Percentiles rank a stretch among this genome's conserved stretches.
These are phyloP conservation scores for Tinea pellionella DNA, from an alignment of 2,888 invertebrate genomes.

Conservation along the genomic window DNA sequence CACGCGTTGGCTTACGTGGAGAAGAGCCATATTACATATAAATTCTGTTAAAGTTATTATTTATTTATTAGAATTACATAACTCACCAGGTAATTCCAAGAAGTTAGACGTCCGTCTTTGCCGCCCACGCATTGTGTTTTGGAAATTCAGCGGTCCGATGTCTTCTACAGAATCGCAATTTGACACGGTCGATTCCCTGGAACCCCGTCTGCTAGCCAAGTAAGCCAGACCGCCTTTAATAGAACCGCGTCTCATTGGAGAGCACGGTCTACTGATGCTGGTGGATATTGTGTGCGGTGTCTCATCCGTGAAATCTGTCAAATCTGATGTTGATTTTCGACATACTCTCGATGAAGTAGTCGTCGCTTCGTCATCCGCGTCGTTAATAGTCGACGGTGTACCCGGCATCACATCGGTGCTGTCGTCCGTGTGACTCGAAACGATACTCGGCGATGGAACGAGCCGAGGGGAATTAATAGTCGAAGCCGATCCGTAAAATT, in stretches of 20 bases:
- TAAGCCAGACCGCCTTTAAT: slow-evolving; percentile 80
- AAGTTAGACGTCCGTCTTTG: slow-evolving; percentile 89
- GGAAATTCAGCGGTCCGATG: slow-evolving; percentile 83
- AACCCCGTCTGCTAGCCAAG: slow-evolving; percentile 87
- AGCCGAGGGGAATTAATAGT: slow-evolving; percentile 55
- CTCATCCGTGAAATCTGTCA: slow-evolving; percentile 72
- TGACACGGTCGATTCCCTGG: slow-evolving; percentile 80
- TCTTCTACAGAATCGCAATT: slow-evolving; percentile 76
- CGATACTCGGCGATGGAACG: slow-evolving; percentile 57
- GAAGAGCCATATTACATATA: too few species aligned
- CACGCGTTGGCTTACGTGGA: too few species aligned
- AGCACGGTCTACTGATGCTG: slow-evolving; percentile 71
- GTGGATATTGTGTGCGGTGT: slow-evolving; percentile 72
- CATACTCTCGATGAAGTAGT: slow-evolving; percentile 59
- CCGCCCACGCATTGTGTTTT: slow-evolving; percentile 79
- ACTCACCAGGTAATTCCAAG: slow-evolving; percentile 84
- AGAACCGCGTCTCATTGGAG: slow-evolving; percentile 76
- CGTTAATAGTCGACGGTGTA: slow-evolving; percentile 51
- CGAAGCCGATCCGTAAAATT: slow-evolving; percentile 54
- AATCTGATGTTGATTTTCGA: slow-evolving; percentile 82
- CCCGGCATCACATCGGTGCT: slow-evolving; percentile 52
- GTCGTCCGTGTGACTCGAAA: slow-evolving; percentile 61
- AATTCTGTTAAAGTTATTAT: too few species aligned
- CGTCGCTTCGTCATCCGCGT: slow-evolving; percentile 58
- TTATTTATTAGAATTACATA: slow-evolving; percentile 9